Evolutionary conservation across 2,888 invertebrate species (phyloP).

Genomic region (Rambutsinella grinnellia): DNA sequence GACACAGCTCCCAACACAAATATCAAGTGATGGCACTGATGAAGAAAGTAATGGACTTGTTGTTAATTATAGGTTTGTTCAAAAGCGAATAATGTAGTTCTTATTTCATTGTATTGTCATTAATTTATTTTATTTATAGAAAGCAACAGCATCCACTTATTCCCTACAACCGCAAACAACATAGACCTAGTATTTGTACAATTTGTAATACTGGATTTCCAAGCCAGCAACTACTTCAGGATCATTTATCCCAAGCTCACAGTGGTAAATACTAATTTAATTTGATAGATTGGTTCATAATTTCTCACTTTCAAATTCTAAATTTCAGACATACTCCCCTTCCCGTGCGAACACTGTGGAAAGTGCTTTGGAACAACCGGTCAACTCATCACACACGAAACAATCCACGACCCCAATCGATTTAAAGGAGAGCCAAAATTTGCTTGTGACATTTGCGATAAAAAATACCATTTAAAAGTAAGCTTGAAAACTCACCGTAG

Average conservation of each 20-base stretch:
- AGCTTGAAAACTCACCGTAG: constrained; percentile 12
- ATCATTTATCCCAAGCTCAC: no score
- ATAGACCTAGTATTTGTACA: constrained; percentile 9
- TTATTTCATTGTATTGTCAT: no score
- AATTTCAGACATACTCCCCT: constrained; percentile 3
- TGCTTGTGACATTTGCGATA: no score
- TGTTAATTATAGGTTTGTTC: no score
- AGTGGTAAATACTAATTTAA: no score
- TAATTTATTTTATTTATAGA: no score
- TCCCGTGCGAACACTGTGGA: constrained; percentile 21
- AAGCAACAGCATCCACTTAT: no score
- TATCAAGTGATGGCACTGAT: no score
- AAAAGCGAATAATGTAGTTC: no score
- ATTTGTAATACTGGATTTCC: constrained; percentile 19
- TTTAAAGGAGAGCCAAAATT: constrained; percentile 27
- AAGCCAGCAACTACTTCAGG: not conserved
- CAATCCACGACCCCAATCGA: constrained; percentile 18
- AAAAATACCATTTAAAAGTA: constrained; percentile 34
- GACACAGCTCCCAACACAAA: no score
- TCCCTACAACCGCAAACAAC: no score
- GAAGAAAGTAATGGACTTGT: no score
- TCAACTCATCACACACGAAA: constrained; percentile 12
- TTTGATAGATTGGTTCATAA: not conserved
- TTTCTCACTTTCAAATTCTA: not conserved
- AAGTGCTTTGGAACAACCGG: constrained; percentile 8